Conservation (phyloP, 2,888 invertebrate species). For the Acronicta aceris region DNA sequence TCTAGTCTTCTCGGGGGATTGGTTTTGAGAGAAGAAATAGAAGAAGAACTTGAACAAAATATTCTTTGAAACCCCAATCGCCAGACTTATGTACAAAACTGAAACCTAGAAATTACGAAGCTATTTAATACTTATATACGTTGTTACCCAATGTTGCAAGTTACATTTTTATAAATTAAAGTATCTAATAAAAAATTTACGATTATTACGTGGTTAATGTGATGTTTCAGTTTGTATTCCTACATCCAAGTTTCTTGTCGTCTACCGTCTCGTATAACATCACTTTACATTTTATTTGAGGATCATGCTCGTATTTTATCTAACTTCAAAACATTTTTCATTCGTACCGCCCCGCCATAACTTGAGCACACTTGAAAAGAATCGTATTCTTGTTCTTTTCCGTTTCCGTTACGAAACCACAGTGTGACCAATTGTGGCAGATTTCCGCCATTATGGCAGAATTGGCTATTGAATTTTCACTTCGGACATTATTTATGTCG, state of each 20-base stretch:
- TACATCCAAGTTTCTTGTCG: background rate
- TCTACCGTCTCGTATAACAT: too few species aligned
- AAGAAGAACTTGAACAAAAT: slow-evolving; percentile 71
- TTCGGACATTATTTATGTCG: too few species aligned
- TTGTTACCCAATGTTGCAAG: slow-evolving; percentile 57
- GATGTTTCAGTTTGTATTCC: background rate
- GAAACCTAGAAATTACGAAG: slow-evolving; percentile 4
- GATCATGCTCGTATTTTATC: too few species aligned
- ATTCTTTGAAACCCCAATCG: slow-evolving; percentile 22
- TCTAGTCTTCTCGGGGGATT: slow-evolving; percentile 77
- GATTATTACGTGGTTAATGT: background rate
- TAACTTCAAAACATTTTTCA: too few species aligned
- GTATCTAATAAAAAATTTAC: background rate
- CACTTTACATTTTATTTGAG: too few species aligned
- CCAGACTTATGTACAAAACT: slow-evolving; percentile 5
- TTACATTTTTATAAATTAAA: slow-evolving; percentile 52
- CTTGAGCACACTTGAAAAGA: too few species aligned
- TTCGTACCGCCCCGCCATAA: too few species aligned
- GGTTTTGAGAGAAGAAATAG: slow-evolving; percentile 75
- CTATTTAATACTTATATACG: background rate
- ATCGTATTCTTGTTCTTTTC: too few species aligned
- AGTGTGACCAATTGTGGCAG: too few species aligned
- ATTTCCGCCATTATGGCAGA: too few species aligned
- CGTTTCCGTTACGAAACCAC: too few species aligned
- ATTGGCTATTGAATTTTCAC: too few species aligned